A percentile compares a stretch with the other conserved stretches of the same genome.
Evolutionary conservation across 1,140 invertebrate species (phyloP).

Genomic region (Sycophila sp.): DNA sequence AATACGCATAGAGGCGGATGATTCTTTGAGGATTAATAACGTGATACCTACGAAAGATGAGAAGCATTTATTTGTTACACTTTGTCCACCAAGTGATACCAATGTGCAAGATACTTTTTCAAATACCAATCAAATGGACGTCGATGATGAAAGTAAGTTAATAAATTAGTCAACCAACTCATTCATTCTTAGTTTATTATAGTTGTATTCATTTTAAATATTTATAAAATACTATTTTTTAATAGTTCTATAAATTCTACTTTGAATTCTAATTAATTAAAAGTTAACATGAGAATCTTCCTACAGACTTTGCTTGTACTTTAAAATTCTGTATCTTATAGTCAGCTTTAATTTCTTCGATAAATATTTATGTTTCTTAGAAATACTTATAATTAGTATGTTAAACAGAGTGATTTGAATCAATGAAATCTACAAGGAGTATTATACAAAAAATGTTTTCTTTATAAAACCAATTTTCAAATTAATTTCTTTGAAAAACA

Average conservation of each 20-base stretch:
- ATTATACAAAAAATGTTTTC: too few species aligned
- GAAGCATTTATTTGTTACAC: conserved; percentile 72
- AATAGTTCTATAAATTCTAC: not conserved
- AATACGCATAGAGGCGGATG: conserved; percentile 55
- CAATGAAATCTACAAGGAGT: too few species aligned
- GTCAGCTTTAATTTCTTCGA: too few species aligned
- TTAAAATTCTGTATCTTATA: too few species aligned
- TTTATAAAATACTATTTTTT: not conserved
- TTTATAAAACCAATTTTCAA: not conserved
- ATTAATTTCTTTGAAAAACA: not conserved
- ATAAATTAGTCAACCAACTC: too few species aligned
- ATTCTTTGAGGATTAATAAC: conserved; percentile 67
- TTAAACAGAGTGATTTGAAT: too few species aligned
- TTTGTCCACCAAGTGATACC: conserved; percentile 58
- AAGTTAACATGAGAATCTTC: too few species aligned
- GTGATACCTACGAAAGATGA: conserved; percentile 74
- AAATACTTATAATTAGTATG: too few species aligned
- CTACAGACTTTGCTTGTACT: too few species aligned
- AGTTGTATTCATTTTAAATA: not conserved
- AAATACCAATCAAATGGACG: conserved; percentile 64
- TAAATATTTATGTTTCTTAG: too few species aligned
- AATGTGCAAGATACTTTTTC: conserved; percentile 41
- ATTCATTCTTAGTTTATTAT: not conserved
- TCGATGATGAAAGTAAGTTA: conserved; percentile 63
- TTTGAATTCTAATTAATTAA: not conserved